Evolutionary conservation across 2,888 invertebrate species (phyloP).

Genomic region (Sarcophaga carnaria): DNA sequence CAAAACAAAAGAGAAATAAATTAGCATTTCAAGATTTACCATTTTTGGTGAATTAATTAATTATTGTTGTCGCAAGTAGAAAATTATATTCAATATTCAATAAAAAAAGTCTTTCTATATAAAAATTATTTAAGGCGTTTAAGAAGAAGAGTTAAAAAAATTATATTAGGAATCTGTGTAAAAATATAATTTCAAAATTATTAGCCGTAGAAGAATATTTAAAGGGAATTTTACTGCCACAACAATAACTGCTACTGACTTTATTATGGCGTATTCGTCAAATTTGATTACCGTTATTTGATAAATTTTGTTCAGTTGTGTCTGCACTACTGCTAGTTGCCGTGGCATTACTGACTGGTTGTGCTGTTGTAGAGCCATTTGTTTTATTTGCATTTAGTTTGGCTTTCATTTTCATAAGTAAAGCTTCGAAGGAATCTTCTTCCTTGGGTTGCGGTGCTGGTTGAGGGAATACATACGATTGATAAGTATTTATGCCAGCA

Average conservation of each 20-base stretch:
- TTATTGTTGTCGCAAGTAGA: constrained; percentile 35
- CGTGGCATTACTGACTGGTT: neutral
- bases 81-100: constrained; percentile 46
- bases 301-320: constrained; percentile 23
- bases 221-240: neutral
- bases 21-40: neutral
- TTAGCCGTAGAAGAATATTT: constrained; percentile 1
- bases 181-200: constrained; percentile 17
- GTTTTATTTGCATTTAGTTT: constrained; percentile 78
- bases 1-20: neutral
- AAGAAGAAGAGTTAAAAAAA: constrained; percentile 4
- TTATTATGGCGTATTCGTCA: constrained; percentile 57
- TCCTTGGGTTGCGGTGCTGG: constrained; percentile 73
- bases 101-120: constrained; percentile 26
- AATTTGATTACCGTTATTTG: constrained; percentile 56
- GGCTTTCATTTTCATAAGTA: constrained; percentile 79
- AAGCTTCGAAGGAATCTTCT: constrained; percentile 80
- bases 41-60: constrained; percentile 7
- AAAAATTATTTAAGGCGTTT: constrained; percentile 29
- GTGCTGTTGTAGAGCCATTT: constrained; percentile 15
- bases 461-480: constrained; percentile 78
- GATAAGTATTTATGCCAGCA: constrained; percentile 80
- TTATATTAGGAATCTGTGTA: constrained; percentile 17
- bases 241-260: constrained; percentile 2
- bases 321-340: neutral